phyloP scores from a whole-genome alignment of 2,797 vertebrate species.

The Cyclura pinguis region DNA sequence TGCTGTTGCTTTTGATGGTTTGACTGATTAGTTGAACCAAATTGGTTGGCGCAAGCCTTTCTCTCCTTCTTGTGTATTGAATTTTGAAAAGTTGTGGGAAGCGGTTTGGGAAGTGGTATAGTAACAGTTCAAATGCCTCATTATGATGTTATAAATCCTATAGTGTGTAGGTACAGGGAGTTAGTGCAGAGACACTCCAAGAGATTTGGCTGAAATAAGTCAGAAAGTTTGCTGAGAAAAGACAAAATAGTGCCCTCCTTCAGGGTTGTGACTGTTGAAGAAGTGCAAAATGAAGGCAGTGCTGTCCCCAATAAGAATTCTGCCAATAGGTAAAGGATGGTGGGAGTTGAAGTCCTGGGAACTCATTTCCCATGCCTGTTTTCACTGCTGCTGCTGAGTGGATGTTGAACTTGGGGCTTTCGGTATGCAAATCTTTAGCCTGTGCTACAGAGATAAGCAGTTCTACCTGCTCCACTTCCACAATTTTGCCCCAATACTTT shows the following conservation, averaged over 20 bases:
- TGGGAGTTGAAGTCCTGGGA: neutral
- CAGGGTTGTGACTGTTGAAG: no score
- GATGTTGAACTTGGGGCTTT: neutral
- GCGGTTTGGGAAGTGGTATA: no score
- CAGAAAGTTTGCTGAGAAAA: neutral
- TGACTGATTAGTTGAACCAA: neutral
- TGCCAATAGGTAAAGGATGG: no score
- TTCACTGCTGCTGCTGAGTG: neutral
- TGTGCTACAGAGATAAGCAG: neutral
- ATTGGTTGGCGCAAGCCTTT: neutral
- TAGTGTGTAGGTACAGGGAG: neutral
- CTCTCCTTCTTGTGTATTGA: neutral
- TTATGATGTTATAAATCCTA: neutral
- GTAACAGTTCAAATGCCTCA: neutral
- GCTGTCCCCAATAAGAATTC: no score
- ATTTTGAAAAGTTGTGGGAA: neutral
- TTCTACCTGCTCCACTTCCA: neutral
- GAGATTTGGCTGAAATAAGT: neutral
- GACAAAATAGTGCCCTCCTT: neutral
- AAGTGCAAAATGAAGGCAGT: no score
- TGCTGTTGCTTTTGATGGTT: neutral
- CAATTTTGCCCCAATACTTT: neutral
- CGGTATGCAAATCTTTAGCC: neutral
- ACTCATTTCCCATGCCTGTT: neutral
- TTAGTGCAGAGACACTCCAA: neutral